Base-by-base conservation (phyloP, 2,888 invertebrate species). In the Acleris literana region DNA sequence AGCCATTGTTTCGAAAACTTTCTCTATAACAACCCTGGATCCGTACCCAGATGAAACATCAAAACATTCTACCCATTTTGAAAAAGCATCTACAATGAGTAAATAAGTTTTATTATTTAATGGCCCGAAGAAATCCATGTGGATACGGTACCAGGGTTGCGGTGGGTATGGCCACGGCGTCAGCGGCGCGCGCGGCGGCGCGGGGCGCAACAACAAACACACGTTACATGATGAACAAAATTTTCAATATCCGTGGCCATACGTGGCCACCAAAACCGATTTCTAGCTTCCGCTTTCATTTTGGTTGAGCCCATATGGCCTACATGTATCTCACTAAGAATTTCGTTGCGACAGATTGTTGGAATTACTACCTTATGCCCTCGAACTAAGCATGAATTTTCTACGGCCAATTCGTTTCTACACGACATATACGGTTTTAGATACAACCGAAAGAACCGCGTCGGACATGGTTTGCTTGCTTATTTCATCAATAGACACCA, bases 41-140 rank as follows among this genome's bases (percentile, higher is more conserved):
- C 63, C n/a, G 16, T 46, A 46, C 46, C 46, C 46, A 16, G 46
- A 46, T 46, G 46, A 46, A 33, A 55, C 39, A 17, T 62, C 69
- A 53, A 46, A 56, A 4, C 58, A 58, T 52, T 74, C 72, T 1
- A 73, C 70, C 71, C 71, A 74, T 64, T 71, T 73, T 1, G 60
- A 63, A 55, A 66, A 54, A 3, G 71, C 73, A 43, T 72, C 73
- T 3, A 71, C 69, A 9, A 72, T 22, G 9, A 73, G 52, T 49
- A 74, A 61, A 63, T 66, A 72, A 13, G 59, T 67, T 6, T 59
- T 52, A 18, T 49, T 43, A n/a, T 63, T 51, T 18, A 71, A 43
- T 1, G 72, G 71, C 5, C 71, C 71, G 4, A 72, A 53, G 9
- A 71, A 70, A 54, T 74, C 73, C 9, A 69, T 33, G 43, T 69